Percentiles rank a stretch among this genome's conserved stretches.
Conservation (phyloP, 2,888 invertebrate species). For the Brachypterus glaber region DNA sequence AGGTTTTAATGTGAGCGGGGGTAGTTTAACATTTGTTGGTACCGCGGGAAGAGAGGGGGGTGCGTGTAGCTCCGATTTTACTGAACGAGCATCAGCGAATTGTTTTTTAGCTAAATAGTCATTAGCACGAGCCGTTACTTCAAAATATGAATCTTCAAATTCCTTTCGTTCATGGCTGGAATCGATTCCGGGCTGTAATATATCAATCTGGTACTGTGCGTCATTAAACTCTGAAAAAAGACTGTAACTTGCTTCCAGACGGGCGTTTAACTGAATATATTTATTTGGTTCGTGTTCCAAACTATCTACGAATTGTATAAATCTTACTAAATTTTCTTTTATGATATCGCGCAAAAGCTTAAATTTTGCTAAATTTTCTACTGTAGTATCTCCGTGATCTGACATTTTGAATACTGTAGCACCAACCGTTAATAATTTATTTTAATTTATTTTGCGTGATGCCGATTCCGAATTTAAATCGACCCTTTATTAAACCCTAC, state of each 20-base stretch:
- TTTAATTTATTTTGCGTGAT: too few species aligned
- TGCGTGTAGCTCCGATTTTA: not conserved
- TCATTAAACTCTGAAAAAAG: not conserved
- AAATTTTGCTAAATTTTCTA: not conserved
- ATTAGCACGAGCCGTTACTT: not conserved
- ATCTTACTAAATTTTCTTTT: not conserved
- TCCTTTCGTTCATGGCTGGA: not conserved
- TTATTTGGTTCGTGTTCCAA: not conserved
- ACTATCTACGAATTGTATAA: not conserved
- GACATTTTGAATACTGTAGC: too few species aligned
- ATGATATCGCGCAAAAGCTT: not conserved
- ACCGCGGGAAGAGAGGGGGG: not conserved
- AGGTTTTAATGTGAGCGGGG: not conserved
- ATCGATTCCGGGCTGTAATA: not conserved
- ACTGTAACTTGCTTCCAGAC: not conserved
- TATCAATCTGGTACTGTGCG: not conserved
- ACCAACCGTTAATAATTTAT: too few species aligned
- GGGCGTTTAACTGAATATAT: not conserved
- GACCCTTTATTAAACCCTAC: too few species aligned
- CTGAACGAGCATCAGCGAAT: not conserved
- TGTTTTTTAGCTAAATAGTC: not conserved
- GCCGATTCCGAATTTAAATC: too few species aligned
- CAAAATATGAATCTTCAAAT: not conserved
- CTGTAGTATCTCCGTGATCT: not conserved
- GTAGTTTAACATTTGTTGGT: not conserved